phyloP scores from a whole-genome alignment of 2,113 vertebrate species.

The Telmatochromis brichardi region DNA sequence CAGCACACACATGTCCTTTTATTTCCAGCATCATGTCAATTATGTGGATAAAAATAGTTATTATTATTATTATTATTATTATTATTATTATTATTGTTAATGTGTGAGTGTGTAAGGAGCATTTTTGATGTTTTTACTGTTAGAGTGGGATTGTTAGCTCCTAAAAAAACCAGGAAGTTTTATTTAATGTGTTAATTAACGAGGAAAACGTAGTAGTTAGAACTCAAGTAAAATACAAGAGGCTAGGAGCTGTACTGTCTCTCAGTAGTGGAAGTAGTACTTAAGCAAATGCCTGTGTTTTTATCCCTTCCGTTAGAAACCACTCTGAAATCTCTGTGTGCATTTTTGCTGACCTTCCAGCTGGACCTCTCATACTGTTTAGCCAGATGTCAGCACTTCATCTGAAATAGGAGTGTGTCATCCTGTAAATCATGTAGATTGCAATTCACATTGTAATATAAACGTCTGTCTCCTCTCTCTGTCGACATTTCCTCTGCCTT shows the following conservation, averaged over 20 bases:
- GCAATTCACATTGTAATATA: conserved; percentile 26
- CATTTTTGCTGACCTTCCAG: conserved; percentile 23
- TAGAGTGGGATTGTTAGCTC: neutral
- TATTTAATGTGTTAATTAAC: neutral
- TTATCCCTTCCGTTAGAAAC: neutral
- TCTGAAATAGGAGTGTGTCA: conserved; percentile 26
- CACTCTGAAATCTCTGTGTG: neutral
- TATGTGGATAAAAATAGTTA: neutral
- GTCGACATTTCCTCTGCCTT: neutral
- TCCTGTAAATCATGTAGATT: conserved; percentile 30
- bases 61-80: neutral
- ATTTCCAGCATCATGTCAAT: neutral
- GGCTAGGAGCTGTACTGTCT: neutral
- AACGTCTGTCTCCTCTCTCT: conserved; percentile 39
- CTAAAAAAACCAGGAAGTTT: neutral
- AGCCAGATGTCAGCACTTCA: conserved; percentile 37
- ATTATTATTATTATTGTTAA: neutral
- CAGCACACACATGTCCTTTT: neutral
- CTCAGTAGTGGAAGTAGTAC: neutral
- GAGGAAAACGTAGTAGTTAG: neutral
- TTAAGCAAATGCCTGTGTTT: neutral
- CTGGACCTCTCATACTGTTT: conserved; percentile 18
- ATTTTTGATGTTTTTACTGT: neutral
- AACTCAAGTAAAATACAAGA: neutral
- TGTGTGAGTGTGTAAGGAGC: neutral